Base-by-base conservation (phyloP, 2,888 invertebrate species). In the Lithophane socia region DNA sequence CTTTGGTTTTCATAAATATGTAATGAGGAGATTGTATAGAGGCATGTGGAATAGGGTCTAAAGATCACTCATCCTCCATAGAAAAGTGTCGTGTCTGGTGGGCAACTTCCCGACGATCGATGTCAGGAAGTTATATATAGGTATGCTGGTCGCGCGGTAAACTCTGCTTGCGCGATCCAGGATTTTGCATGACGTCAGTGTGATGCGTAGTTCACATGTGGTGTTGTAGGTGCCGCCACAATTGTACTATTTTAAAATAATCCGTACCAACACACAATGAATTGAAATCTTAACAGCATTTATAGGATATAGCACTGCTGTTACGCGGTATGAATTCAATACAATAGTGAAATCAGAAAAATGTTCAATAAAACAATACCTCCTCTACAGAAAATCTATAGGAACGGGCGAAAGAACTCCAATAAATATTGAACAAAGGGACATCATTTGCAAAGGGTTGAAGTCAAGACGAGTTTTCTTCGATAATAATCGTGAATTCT, bases 401-500 rank as follows among this genome's bases (percentile, higher is more conserved):
- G 80, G 68, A 78, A 83, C 74, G 58, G 76, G 37, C 7, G 58
- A 61, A 75, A 85, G 84, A 86, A 87, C 72, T 76, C 75, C 44
- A 63, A 84, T 79, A 82, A 82, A 86, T 79, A 84, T 83, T 76
- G 75, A 85, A 90, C 85, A 87, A 88, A 85, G 70, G 77, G 54
- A 58, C 54, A 52, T 74, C 82, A 84, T 73, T 85, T 80, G 75
- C 86, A 77, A 86, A 86, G 82, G 85, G 81, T 75, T 73, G 70
- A 85, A 87, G 84, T 88, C 85, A 77, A 76, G 74, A 84, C 69
- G 81, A 78, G 76, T 82, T 86, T 65, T 73, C 75, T 29, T 75
- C 78, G 86, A 90, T 88, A 88, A 88, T 87, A 89, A 87, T 89
- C 86, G 86, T 69, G 77, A 84, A 84, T 87, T 85, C 85, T 80